Conservation (phyloP, 2,888 invertebrate genomes). For the Apamea epomidion region DNA sequence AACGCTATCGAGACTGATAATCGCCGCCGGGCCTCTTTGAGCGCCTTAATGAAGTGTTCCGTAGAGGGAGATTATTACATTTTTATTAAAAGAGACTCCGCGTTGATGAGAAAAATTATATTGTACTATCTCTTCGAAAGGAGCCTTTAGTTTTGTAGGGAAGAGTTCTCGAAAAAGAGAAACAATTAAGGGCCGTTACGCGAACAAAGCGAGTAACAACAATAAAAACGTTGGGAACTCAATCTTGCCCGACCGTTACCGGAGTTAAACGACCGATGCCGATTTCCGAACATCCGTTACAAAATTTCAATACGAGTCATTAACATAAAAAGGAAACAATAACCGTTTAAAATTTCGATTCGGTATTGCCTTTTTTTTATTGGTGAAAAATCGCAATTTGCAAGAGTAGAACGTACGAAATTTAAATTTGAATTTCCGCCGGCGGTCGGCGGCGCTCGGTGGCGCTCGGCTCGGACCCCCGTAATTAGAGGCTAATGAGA, state of each 20-base stretch:
- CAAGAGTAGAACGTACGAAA: constrained; percentile 84
- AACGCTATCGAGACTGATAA: constrained; percentile 85
- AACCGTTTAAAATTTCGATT: constrained; percentile 89
- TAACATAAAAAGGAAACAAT: constrained; percentile 90
- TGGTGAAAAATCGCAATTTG: constrained; percentile 87
- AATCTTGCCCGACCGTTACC: constrained; percentile 78
- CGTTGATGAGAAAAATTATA: constrained; percentile 79
- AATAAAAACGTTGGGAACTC: constrained; percentile 83
- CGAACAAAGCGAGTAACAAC: constrained; percentile 82
- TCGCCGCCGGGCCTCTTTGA: constrained; percentile 83
- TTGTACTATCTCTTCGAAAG: constrained; percentile 71
- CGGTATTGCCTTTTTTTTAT: constrained; percentile 85
- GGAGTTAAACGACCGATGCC: constrained; percentile 79
- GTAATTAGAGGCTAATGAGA: constrained; percentile 90
- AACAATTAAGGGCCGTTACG: constrained; percentile 79
- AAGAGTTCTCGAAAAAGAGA: constrained; percentile 74
- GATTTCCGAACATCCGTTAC: constrained; percentile 81
- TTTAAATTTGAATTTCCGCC: constrained; percentile 86
- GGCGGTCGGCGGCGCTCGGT: constrained; percentile 76
- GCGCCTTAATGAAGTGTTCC: constrained; percentile 86
- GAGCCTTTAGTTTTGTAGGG: constrained; percentile 63
- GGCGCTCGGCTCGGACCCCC: constrained; percentile 67
- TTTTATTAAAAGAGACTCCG: constrained; percentile 82
- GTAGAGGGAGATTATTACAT: constrained; percentile 82
- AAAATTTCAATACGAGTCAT: constrained; percentile 87